Conservation (phyloP, 2,888 invertebrate genomes). For the Patella caerulea region DNA sequence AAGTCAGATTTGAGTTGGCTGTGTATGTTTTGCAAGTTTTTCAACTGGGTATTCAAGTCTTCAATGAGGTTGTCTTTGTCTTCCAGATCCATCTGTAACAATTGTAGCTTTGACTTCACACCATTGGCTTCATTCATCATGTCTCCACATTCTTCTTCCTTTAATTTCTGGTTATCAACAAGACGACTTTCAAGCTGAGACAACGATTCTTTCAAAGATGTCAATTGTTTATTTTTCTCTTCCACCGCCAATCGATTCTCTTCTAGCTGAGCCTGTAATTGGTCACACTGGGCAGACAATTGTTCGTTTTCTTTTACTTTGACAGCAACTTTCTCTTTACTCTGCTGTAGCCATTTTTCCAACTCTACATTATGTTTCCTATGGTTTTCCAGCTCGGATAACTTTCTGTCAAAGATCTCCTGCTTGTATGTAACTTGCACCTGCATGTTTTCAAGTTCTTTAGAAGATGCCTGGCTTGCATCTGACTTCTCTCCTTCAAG, state of each 20-base stretch:
- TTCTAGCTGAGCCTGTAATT: slow-evolving; percentile 28
- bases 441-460: slow-evolving; percentile 31
- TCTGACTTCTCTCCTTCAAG: slow-evolving; percentile 20
- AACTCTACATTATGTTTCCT: slow-evolving; percentile 26
- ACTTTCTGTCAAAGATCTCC: slow-evolving; percentile 31
- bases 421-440: slow-evolving; percentile 37
- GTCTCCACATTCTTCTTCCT: slow-evolving; percentile 20
- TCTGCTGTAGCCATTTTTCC: slow-evolving; percentile 24
- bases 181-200: slow-evolving; percentile 10
- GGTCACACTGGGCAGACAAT: slow-evolving; percentile 23
- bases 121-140: slow-evolving; percentile 23
- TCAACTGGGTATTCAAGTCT: slow-evolving; percentile 27
- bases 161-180: slow-evolving; percentile 6
- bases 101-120: slow-evolving; percentile 27
- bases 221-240: slow-evolving; percentile 15
- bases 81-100: slow-evolving; percentile 33
- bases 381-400: slow-evolving; percentile 28
- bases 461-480: slow-evolving; percentile 4
- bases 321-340: slow-evolving; percentile 14
- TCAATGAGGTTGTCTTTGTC: slow-evolving; percentile 33
- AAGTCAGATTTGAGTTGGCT: slow-evolving; percentile 16
- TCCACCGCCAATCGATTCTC: slow-evolving; percentile 20
- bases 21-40: not conserved
- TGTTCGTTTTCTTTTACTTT: slow-evolving; percentile 19
- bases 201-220: slow-evolving; percentile 14